A percentile compares a stretch with the other conserved stretches of the same genome.
These are phyloP conservation scores for Nycteola revayana DNA, from an alignment of 2,888 invertebrate species.

Conservation along the genomic window DNA sequence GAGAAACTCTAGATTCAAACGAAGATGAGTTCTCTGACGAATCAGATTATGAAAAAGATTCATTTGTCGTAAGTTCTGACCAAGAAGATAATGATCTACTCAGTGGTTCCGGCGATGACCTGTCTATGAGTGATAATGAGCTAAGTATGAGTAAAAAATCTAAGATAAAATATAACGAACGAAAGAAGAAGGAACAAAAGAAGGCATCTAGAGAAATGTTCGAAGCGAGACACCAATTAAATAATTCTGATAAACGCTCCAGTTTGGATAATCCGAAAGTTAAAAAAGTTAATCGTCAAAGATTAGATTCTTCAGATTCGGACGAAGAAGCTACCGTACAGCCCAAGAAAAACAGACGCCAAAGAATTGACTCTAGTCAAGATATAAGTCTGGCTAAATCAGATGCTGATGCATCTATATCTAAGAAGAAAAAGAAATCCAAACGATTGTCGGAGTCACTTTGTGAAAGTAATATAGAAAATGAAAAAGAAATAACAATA, in stretches of 20 bases:
- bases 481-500: conserved; percentile 63
- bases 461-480: conserved; percentile 37
- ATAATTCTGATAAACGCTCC: conserved; percentile 35
- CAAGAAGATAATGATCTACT: conserved; percentile 67
- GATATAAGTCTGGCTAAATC: conserved; percentile 34
- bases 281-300: conserved; percentile 43
- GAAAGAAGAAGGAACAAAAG: conserved; percentile 67
- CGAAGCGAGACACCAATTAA: conserved; percentile 59
- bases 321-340: conserved; percentile 37
- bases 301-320: conserved; percentile 47
- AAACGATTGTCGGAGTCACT: conserved; percentile 45
- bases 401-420: conserved; percentile 26
- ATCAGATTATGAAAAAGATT: conserved; percentile 75
- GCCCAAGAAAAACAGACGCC: conserved; percentile 50
- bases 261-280: conserved; percentile 38
- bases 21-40: conserved; percentile 67
- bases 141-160: conserved; percentile 65
- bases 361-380: conserved; percentile 58
- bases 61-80: conserved; percentile 79
- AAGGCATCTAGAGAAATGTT: conserved; percentile 72
- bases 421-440: conserved; percentile 37
- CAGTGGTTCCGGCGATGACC: conserved; percentile 69
- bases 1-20: conserved; percentile 74
- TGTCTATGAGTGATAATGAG: conserved; percentile 69
- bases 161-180: conserved; percentile 67